Base-by-base conservation (phyloP, 53 echinoderm and acorn worm species). In the Patiria pectinifera region DNA sequence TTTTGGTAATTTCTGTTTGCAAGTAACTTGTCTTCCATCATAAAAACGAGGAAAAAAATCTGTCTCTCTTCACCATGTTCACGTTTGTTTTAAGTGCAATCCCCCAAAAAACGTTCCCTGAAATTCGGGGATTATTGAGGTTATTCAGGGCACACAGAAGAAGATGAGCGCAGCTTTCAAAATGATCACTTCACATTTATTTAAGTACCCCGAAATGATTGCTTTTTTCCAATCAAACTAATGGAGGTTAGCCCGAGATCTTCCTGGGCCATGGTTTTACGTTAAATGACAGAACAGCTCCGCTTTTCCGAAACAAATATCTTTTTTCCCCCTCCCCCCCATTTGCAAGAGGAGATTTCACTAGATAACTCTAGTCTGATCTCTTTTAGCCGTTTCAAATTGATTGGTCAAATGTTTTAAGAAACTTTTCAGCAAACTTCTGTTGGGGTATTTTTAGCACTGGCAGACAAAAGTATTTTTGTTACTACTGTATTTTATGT, bases 111-210 rank as follows among this genome's bases (percentile, higher is more conserved):
- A 35, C 35, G 53, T 82, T 44, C 12, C 82, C 59, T 59, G 59
- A 58, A 82, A 78, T 78, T 59, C 82, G 0, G 44, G 44, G 84
- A 84, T 84, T 66, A 84, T 35, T 62, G 58, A 66, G 84, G 84
- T 84, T 84, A 45, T 63, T 45, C 14, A 18, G 84, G 66, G 66
- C 66, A 43, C 84, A 63, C 62, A 15, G 81, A 48, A 80, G 9
- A 18, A 23, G 24, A 69, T 4, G 47, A 46, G 90, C 5, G 45
- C 13, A 58, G 90, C 81, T 81, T 80, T 90, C 80, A 69, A 90
- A 90, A 90, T 81, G 80, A 90, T 90, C 80, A 80, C 86, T 75
- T 49, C 86, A 58, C 62, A 80, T 90, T 87, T 88, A 62, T 59
- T 45, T 53, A 62, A 62, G 89, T 81, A 66, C 19, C 26, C 84